Percentiles rank a stretch among this genome's conserved stretches.
These are phyloP conservation scores for Yponomeuta evonymella DNA, from an alignment of 2,888 invertebrate genomes.

Conservation along the genomic window DNA sequence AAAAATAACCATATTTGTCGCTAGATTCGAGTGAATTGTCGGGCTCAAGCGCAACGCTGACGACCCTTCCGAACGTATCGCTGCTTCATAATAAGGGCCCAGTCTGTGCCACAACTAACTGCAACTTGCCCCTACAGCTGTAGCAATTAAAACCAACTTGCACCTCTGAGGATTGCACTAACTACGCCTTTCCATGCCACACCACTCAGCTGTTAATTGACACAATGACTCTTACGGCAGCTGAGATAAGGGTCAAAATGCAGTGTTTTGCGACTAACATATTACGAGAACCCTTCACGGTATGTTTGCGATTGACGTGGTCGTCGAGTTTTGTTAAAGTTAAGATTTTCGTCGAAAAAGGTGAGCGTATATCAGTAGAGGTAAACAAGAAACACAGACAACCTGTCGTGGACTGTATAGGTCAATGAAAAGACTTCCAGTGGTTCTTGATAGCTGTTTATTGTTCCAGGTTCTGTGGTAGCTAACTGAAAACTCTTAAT, in stretches of 20 bases:
- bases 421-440: too few relatives aligned
- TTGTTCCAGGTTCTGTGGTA: too few relatives aligned
- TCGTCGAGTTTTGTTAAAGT: background rate
- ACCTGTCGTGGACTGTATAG: too few relatives aligned
- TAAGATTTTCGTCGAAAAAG: too few relatives aligned
- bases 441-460: too few relatives aligned
- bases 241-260: background rate
- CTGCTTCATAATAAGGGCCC: background rate
- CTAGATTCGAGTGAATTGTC: too few relatives aligned
- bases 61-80: too few relatives aligned
- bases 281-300: background rate
- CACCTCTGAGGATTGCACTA: slow-evolving; percentile 3
- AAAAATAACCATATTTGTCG: too few relatives aligned
- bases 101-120: background rate
- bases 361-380: too few relatives aligned
- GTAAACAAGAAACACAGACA: too few relatives aligned
- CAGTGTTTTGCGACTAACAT: background rate
- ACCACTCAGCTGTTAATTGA: background rate
- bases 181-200: background rate
- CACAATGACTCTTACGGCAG: background rate
- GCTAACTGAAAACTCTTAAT: too few relatives aligned
- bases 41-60: too few relatives aligned
- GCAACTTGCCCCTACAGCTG: background rate
- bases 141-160: slow-evolving; percentile 12
- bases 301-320: background rate